Evolutionary conservation across 2,113 vertebrate genomes (phyloP), one percentile per base, ranked within the genome.

Genomic region (Tautogolabrus adspersus): DNA sequence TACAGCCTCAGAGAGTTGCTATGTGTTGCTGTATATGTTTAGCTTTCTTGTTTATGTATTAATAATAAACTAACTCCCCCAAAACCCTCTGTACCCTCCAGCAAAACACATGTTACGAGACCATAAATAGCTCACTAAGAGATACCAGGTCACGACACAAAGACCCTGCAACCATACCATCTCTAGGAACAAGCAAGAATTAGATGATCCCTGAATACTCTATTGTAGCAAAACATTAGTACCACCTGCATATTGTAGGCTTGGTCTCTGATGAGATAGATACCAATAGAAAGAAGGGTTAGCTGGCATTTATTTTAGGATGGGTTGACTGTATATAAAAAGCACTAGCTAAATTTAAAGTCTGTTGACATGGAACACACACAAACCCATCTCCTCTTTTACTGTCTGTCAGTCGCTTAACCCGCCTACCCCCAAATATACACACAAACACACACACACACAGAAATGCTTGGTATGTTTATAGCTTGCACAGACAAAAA

Each of bases 351-450:
- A 81, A 84, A 82, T 87, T 79, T 81, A 80, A 76, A 42, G 34
- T 71, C 60, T 84, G 72, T 81, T 88, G 82, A 83, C 81, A 85
- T 26, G 72, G 52, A 56, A 63, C 70, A 83, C 68, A 62, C 72
- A 66, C 19, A 70, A 66, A 34, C 57, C 69, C 23, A 18, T 72
- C 72, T 65, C 37, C 66, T 11, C 61, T 59, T 86, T 82, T 76
- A 76, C 68, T 74, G 52, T 75, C 40, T 3, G 12, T 46, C 23
- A 15, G 54, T 72, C 63, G 67, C 60, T 74, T 42, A 47, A 51
- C 7, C 46, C 59, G 72, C 44, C 61, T 46, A 51, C 21, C 40
- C 66, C 63, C 65, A 61, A 30, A 56, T 21, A 71, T 6, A 8
- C 11, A 57, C 26, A 72, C 40, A n/a, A n/a, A n/a, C n/a, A 62